Percentiles rank a stretch among this genome's conserved stretches.
Conservation (phyloP, 2,113 vertebrate genomes). For the Stercorarius parasiticus region DNA sequence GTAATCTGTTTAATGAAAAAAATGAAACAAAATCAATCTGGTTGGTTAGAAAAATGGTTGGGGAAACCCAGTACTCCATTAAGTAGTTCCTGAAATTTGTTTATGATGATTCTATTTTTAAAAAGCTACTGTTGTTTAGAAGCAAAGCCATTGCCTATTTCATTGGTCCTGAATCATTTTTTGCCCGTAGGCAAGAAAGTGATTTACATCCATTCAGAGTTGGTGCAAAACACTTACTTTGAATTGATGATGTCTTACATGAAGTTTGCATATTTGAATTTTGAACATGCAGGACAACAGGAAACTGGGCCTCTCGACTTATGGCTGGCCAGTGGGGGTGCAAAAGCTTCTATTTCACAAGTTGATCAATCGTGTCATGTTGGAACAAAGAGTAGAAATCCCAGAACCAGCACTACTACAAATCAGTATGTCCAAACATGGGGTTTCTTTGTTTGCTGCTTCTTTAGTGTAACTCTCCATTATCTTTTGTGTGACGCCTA, state of each 20-base stretch:
- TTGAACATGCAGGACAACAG: not conserved
- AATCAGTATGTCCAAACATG: accelerated
- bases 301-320: not conserved
- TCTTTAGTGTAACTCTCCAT: not conserved
- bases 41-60: not conserved
- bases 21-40: not conserved
- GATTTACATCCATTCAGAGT: not conserved
- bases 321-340: not conserved
- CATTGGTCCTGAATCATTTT: not conserved
- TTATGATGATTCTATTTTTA: not conserved
- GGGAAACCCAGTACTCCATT: not conserved
- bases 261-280: not conserved
- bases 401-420: not conserved
- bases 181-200: not conserved
- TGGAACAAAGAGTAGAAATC: not conserved
- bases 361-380: not conserved
- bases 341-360: not conserved
- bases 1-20: not conserved
- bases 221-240: not conserved
- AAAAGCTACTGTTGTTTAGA: not conserved
- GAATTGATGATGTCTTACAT: not conserved
- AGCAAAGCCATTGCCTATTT: not conserved
- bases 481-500: not conserved
- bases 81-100: not conserved
- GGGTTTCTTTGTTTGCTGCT: not conserved